phyloP scores from a whole-genome alignment of 1,140 invertebrate species.

The Catajapyx aquilonaris region DNA sequence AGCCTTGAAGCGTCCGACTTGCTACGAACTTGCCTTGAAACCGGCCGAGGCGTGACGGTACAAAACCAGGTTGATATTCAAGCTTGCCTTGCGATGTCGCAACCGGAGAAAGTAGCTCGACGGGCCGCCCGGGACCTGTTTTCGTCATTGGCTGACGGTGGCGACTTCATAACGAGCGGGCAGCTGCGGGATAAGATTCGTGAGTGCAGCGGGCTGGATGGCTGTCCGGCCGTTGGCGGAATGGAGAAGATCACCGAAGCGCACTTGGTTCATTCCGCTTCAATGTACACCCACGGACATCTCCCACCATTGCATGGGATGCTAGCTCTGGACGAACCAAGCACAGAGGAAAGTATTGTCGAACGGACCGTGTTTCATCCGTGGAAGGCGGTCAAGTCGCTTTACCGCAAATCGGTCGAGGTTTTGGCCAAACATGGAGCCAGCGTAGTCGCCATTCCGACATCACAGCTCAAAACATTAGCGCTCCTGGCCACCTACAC shows the following conservation, averaged over 20 bases:
- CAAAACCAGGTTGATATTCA: conserved; percentile 64
- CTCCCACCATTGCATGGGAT: neutral
- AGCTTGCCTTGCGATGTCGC: conserved; percentile 55
- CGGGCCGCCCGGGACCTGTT: conserved; percentile 67
- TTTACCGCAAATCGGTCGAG: neutral
- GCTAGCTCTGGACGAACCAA: neutral
- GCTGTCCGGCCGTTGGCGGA: no score
- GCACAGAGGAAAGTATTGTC: neutral
- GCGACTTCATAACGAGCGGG: no score
- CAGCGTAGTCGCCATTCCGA: neutral
- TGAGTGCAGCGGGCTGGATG: no score
- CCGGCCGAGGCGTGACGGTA: conserved; percentile 41
- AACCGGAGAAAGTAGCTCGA: conserved; percentile 62
- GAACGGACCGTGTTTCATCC: neutral
- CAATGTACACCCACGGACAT: neutral
- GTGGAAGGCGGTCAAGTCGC: neutral
- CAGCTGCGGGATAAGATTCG: no score
- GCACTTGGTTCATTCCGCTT: neutral
- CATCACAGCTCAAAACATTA: neutral
- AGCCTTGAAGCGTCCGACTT: conserved; percentile 63
- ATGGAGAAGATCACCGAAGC: neutral
- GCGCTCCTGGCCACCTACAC: neutral
- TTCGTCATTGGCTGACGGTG: no score
- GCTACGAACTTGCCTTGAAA: conserved; percentile 58
- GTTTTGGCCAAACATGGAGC: neutral